These are phyloP conservation scores for Coptotermes formosanus DNA, from an alignment of 1,140 invertebrate genomes.

Conservation along the genomic window DNA sequence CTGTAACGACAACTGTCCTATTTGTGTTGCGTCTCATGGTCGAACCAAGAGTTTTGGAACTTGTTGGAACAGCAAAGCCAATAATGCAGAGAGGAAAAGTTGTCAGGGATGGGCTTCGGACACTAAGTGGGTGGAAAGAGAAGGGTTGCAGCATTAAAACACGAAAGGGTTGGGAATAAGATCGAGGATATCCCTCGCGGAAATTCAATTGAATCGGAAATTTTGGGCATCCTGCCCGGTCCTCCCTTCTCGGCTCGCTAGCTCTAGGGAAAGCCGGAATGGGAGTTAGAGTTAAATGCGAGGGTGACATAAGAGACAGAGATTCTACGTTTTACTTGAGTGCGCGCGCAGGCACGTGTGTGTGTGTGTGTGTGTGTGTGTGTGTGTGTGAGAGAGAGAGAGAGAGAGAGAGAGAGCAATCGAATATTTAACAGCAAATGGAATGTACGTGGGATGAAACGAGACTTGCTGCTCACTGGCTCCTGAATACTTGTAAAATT, in stretches of 20 bases:
- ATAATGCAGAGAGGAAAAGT: background rate
- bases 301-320: no score
- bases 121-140: background rate
- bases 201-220: conserved; percentile 19
- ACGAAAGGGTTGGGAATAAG: background rate
- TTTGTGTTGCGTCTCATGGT: background rate
- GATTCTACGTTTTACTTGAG: no score
- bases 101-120: background rate
- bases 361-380: no score
- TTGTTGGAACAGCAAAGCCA: background rate
- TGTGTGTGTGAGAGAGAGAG: no score
- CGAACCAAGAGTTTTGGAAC: background rate
- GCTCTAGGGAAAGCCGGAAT: background rate
- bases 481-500: no score
- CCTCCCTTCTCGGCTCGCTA: background rate
- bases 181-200: conserved; percentile 8
- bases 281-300: background rate
- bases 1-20: background rate
- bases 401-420: no score
- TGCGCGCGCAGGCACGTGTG: no score
- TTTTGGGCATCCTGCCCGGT: conserved; percentile 2
- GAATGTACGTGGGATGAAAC: no score
- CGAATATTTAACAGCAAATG: no score
- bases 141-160: background rate
- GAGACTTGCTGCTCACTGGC: no score